Evolutionary conservation across 2,797 vertebrate genomes (phyloP).

Genomic region (Sciurus vulgaris): DNA sequence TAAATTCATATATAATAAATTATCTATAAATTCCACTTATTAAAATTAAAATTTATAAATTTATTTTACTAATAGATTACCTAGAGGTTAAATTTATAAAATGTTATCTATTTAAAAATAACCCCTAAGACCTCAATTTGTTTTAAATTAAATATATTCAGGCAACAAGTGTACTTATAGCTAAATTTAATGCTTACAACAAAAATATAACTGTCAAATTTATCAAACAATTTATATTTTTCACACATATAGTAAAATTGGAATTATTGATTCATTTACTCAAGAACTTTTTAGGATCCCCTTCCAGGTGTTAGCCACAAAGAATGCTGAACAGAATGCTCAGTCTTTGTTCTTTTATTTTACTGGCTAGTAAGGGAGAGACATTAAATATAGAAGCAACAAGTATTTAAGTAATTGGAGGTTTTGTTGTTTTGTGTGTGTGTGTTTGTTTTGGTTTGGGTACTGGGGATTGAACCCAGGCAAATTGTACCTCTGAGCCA

Average conservation of each 20-base stretch:
- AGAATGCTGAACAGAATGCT: neutral
- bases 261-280: slow-evolving; percentile 22
- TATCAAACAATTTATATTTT: neutral
- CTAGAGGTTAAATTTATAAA: neutral
- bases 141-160: slow-evolving; percentile 33
- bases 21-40: neutral
- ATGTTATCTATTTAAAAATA: no score
- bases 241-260: neutral
- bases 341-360: neutral
- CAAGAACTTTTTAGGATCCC: neutral
- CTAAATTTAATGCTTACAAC: neutral
- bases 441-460: no score
- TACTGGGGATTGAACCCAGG: no score
- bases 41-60: slow-evolving; percentile 18
- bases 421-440: no score
- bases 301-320: neutral
- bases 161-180: neutral
- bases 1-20: neutral
- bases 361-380: slow-evolving; percentile 14
- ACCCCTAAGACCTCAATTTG: neutral
- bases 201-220: slow-evolving; percentile 9
- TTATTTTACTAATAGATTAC: neutral
- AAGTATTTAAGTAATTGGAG: slow-evolving; percentile 18
- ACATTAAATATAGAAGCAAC: neutral
- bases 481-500: no score